phyloP scores from a whole-genome alignment of 2,113 vertebrate genomes.

The Eonycteris spelaea region DNA sequence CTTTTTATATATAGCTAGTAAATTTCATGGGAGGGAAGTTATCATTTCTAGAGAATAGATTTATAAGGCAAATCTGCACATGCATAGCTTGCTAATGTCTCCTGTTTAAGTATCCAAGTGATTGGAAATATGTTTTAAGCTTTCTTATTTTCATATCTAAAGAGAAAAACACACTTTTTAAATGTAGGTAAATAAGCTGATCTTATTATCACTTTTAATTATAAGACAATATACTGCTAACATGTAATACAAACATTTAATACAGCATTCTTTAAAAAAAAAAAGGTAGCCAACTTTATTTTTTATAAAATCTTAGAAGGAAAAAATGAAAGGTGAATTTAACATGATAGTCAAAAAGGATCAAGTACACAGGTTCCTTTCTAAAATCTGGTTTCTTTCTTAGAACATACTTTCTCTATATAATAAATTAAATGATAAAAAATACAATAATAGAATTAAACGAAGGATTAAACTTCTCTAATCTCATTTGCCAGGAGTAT shows the following conservation, averaged over 20 bases:
- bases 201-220: not conserved
- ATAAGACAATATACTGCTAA: not conserved
- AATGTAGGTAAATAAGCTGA: not conserved
- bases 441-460: not conserved
- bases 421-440: not conserved
- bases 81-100: not conserved
- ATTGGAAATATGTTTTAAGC: not conserved
- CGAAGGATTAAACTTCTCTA: not conserved
- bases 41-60: not conserved
- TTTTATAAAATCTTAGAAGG: not conserved
- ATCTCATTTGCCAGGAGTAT: not conserved
- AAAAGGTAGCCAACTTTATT: not conserved
- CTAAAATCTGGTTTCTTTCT: not conserved
- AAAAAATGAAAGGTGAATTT: not conserved
- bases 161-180: not conserved
- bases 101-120: not conserved
- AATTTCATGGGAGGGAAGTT: not conserved
- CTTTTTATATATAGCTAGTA: not conserved
- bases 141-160: not conserved
- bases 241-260: not conserved
- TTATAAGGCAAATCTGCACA: not conserved
- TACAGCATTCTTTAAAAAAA: not conserved
- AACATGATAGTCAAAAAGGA: not conserved
- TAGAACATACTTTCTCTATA: not conserved
- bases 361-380: not conserved